Percentiles rank a stretch among this genome's conserved stretches.
Conservation (phyloP, 92 coral and sea anemone species). For the Umimayanthus kanabou region DNA sequence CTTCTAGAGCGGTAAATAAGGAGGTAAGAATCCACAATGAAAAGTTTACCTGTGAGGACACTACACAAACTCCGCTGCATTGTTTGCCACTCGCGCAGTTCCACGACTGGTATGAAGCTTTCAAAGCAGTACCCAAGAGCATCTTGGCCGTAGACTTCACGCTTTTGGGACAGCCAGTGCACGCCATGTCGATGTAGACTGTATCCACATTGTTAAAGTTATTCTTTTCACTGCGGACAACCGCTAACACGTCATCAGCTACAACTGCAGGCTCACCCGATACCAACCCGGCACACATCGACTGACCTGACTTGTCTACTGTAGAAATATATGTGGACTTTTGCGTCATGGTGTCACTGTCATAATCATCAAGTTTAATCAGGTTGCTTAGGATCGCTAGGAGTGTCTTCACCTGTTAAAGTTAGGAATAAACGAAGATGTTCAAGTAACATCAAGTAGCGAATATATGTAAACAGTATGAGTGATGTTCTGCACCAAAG, state of each 20-base stretch:
- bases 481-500: no score
- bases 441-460: no score
- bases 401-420: slow-evolving; percentile 60
- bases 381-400: slow-evolving; percentile 50
- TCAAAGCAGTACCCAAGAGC: slow-evolving; percentile 61
- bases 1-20: no score
- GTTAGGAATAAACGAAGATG: not conserved
- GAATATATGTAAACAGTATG: no score
- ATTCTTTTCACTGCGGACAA: slow-evolving; percentile 62
- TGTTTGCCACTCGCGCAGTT: slow-evolving; percentile 49
- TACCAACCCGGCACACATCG: slow-evolving; percentile 72
- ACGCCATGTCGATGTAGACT: slow-evolving; percentile 55
- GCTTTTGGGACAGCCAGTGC: slow-evolving; percentile 50
- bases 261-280: slow-evolving; percentile 64
- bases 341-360: slow-evolving; percentile 45
- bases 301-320: slow-evolving; percentile 60
- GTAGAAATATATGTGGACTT: slow-evolving; percentile 51
- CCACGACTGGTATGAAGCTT: slow-evolving; percentile 64
- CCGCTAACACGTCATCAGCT: slow-evolving; percentile 56
- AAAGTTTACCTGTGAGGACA: slow-evolving; percentile 63
- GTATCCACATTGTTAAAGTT: slow-evolving; percentile 52
- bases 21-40: no score
- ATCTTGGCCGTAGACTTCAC: slow-evolving; percentile 61
- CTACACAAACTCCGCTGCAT: slow-evolving; percentile 80
- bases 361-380: slow-evolving; percentile 57